Percentiles rank a stretch among this genome's conserved stretches.
phyloP scores from a whole-genome alignment of 2,888 invertebrate species.

The Heliconius erato region DNA sequence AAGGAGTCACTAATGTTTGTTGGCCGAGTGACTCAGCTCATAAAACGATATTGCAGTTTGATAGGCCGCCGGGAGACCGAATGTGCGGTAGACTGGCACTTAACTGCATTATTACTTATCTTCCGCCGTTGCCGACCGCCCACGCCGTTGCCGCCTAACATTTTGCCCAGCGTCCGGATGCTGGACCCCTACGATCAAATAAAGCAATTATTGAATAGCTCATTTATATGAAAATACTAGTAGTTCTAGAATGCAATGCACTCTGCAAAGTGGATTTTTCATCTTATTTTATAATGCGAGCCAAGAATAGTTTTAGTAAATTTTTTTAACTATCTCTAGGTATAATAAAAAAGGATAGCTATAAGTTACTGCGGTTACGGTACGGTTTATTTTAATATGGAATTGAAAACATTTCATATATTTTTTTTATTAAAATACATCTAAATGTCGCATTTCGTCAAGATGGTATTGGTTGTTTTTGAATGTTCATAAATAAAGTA shows the following conservation, averaged over 20 bases:
- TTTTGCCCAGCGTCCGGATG: constrained; percentile 44
- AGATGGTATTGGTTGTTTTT: too few species aligned
- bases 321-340: too few species aligned
- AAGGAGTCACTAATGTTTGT: constrained; percentile 55
- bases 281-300: not conserved
- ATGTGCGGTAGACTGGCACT: constrained; percentile 65
- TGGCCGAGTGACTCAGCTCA: constrained; percentile 65
- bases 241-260: not conserved
- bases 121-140: constrained; percentile 50
- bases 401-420: too few species aligned
- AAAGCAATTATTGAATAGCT: constrained; percentile 58
- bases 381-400: too few species aligned
- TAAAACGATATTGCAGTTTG: constrained; percentile 75
- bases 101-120: constrained; percentile 71
- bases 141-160: constrained; percentile 37
- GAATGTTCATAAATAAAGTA: too few species aligned
- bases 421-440: too few species aligned
- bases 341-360: not conserved
- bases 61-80: constrained; percentile 64
- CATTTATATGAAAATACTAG: constrained; percentile 4
- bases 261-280: not conserved
- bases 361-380: too few species aligned
- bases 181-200: constrained; percentile 45
- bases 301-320: too few species aligned
- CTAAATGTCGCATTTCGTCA: too few species aligned